Base-by-base conservation (phyloP, 2,888 invertebrate genomes). In the Dynastes maya region DNA sequence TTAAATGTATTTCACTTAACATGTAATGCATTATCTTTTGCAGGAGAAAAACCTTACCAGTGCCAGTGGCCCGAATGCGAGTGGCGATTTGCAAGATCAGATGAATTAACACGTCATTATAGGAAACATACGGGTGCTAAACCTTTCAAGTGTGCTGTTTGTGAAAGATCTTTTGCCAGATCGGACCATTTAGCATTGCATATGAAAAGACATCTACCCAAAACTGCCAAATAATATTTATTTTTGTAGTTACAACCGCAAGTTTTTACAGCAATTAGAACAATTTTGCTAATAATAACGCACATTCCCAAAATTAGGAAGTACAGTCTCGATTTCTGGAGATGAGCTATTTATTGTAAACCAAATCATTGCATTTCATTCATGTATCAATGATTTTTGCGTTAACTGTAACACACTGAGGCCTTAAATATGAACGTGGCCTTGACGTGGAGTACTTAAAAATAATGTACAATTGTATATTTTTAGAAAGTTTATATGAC, bases 61-160 rank as follows among this genome's bases (percentile, higher is more conserved):
- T 98, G 98, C 90, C 97, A 97, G 88, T 98, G 98, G 98, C 97
- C 97, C 68, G 98, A 98, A 87, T 98, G 98, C 90, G 97, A 97
- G 88, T 98, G 98, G 98, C 92, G 98, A 86, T 98, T 98, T 89
- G 98, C 98, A 78, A 92, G 98, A 80, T 97, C 97, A 65, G 98
- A 98, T 90, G 98, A 98, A 90, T 90, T 98, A 88, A 98, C 98
- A 79, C 94, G 98, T 84, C 98, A 98, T 89, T 98, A 97, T 90
- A 93, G 98, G 86, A 98, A 98, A 90, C 98, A 98, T 90, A 98
- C 98, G 0, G 98, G 98, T 49, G 97, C 97, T 79, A 98, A 98
- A 89, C 98, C 98, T 45, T 98, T 98, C 92, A 97, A 98, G 89
- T 98, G 98, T 88, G 94, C 95, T 82, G 97, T 97, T 78, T 98